phyloP scores from a whole-genome alignment of 1,140 invertebrate genomes.

The Trissolcus basalis region DNA sequence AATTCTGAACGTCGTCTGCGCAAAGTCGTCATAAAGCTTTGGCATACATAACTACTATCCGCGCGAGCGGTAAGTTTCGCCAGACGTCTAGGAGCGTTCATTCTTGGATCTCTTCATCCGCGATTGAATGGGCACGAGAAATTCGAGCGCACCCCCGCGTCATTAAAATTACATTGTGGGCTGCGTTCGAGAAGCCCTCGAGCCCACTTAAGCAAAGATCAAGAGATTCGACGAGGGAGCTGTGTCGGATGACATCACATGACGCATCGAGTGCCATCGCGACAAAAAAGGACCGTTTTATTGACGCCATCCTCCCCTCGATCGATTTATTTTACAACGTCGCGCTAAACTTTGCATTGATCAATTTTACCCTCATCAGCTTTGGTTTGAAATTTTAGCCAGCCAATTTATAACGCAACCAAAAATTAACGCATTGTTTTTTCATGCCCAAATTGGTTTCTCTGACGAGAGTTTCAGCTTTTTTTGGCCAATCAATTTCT shows the following conservation, averaged over 20 bases:
- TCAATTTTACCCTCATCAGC: no score
- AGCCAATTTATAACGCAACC: no score
- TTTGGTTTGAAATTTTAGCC: no score
- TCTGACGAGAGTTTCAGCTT: no score
- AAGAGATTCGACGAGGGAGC: constrained; percentile 19
- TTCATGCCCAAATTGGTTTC: no score
- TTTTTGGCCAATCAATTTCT: no score
- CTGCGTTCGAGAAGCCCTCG: constrained; percentile 17
- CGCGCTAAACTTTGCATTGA: neutral
- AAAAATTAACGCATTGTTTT: no score
- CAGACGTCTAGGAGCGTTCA: constrained; percentile 7
- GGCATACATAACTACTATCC: neutral
- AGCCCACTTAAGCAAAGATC: constrained; percentile 18
- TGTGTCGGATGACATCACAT: constrained; percentile 19
- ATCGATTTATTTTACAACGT: neutral
- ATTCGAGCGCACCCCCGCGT: neutral
- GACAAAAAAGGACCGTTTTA: constrained; percentile 15
- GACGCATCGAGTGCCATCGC: constrained; percentile 24
- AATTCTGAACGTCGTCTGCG: no score
- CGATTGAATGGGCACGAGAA: constrained; percentile 20
- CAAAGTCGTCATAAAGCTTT: neutral
- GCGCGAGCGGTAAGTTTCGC: neutral
- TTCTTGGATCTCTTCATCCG: constrained; percentile 28
- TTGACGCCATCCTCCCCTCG: neutral
- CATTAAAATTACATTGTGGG: constrained; percentile 20